Conservation (phyloP, 1,140 invertebrate genomes). For the Lepidurus packardi region DNA sequence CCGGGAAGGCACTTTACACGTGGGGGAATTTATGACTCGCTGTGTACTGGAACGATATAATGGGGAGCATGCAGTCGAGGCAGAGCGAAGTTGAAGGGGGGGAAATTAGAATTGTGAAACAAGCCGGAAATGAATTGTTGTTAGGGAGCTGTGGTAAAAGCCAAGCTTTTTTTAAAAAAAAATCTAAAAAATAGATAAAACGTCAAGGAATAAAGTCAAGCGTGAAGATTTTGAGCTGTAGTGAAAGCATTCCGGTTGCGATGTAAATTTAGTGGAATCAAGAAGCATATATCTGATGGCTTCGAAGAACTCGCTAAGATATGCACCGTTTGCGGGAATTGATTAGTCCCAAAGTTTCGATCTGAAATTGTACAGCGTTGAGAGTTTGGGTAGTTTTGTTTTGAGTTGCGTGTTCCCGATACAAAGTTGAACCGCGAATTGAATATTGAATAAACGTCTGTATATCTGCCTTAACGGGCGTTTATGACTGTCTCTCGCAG, state of each 20-base stretch:
- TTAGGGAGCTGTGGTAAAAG: neutral
- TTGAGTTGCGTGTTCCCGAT: too few relatives aligned
- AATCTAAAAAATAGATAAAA: neutral
- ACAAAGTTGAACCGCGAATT: too few relatives aligned
- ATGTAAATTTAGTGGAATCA: neutral
- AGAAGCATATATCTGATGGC: too few relatives aligned
- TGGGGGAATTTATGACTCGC: conserved; percentile 6
- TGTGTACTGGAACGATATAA: conserved; percentile 1
- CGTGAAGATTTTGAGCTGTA: neutral
- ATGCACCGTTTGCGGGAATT: too few relatives aligned
- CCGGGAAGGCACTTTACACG: neutral
- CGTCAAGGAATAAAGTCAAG: conserved; percentile 7
- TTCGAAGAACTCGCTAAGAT: too few relatives aligned
- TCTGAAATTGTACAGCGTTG: too few relatives aligned
- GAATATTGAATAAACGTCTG: too few relatives aligned
- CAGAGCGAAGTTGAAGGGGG: neutral
- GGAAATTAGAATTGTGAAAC: neutral
- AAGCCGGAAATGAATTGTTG: conserved; percentile 14
- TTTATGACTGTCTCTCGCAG: too few relatives aligned
- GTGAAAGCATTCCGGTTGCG: neutral
- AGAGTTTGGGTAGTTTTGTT: too few relatives aligned
- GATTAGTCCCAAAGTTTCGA: too few relatives aligned
- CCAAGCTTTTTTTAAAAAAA: neutral
- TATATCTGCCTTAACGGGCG: too few relatives aligned
- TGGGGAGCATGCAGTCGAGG: neutral